A percentile compares a stretch with the other conserved stretches of the same genome.
phyloP scores from a whole-genome alignment of 2,113 vertebrate genomes.

The Candoia aspera region DNA sequence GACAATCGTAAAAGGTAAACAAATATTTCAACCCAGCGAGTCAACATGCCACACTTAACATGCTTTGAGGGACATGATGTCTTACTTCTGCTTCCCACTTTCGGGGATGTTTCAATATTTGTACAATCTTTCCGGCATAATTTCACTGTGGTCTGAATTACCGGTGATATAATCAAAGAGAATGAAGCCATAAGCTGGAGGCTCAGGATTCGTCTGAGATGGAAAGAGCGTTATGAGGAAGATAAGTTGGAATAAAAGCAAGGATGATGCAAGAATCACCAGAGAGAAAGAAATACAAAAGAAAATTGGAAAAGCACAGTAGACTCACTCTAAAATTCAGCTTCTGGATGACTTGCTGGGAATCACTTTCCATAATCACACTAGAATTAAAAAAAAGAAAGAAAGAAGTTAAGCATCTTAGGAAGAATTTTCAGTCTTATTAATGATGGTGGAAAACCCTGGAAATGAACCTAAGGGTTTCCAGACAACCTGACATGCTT shows the following conservation, averaged over 20 bases:
- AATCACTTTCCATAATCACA: constrained; percentile 91
- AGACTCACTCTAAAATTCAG: constrained; percentile 87
- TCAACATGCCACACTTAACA: neutral
- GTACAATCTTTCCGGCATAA: neutral
- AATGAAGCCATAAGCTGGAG: constrained; percentile 78
- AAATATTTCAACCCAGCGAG: neutral
- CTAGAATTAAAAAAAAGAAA: constrained; percentile 58
- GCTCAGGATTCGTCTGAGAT: constrained; percentile 73
- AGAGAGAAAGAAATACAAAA: neutral
- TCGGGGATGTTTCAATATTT: constrained; percentile 18
- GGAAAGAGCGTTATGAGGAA: constrained; percentile 31
- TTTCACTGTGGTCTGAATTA: constrained; percentile 69
- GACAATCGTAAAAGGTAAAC: neutral
- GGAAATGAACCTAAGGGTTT: neutral
- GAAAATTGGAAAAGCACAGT: fast-evolving
- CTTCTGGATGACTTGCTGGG: constrained; percentile 89
- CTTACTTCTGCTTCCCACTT: neutral
- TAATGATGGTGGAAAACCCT: neutral
- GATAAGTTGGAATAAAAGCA: neutral
- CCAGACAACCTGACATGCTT: neutral
- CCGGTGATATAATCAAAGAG: constrained; percentile 86
- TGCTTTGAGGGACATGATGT: constrained; percentile 10
- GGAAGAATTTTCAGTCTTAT: neutral
- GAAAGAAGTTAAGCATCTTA: neutral
- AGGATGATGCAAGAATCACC: neutral